Percentiles rank a stretch among this genome's conserved stretches.
Conservation (phyloP, 2,113 vertebrate species). For the Oxyruncus cristatus region DNA sequence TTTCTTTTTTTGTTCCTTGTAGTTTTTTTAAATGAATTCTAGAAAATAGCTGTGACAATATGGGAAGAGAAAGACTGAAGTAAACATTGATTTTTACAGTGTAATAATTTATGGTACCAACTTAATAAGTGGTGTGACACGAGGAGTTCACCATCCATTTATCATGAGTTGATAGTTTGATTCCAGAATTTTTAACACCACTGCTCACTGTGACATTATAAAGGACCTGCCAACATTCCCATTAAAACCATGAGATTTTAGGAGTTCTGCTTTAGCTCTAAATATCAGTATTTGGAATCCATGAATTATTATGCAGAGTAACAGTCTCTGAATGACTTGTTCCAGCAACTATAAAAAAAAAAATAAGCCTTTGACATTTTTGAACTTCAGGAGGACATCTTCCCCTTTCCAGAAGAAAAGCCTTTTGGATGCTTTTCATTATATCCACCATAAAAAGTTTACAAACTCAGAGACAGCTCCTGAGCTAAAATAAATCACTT, state of each 20-base stretch:
- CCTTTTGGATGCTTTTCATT: neutral
- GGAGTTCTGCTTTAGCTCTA: neutral
- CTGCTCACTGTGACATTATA: neutral
- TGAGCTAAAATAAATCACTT: neutral
- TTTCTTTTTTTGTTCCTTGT: neutral
- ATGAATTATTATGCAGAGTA: neutral
- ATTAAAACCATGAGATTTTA: neutral
- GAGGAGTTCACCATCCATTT: slow-evolving; percentile 15
- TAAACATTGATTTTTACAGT: slow-evolving; percentile 16
- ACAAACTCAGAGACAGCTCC: neutral
- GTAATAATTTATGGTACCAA: slow-evolving; percentile 18
- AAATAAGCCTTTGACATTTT: neutral
- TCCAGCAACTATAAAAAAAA: neutral
- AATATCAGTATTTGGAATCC: neutral
- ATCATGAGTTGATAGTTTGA: neutral
- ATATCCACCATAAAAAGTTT: neutral
- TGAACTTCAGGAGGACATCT: neutral
- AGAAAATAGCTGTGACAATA: neutral
- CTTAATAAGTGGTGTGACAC: neutral
- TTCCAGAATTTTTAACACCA: slow-evolving; percentile 25
- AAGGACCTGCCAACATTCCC: slow-evolving; percentile 42
- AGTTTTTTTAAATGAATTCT: neutral
- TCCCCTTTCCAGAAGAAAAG: neutral
- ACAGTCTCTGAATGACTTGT: neutral
- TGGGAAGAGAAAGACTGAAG: neutral